Conservation (phyloP, 2,888 invertebrate genomes). For the Podabrus alpinus region DNA sequence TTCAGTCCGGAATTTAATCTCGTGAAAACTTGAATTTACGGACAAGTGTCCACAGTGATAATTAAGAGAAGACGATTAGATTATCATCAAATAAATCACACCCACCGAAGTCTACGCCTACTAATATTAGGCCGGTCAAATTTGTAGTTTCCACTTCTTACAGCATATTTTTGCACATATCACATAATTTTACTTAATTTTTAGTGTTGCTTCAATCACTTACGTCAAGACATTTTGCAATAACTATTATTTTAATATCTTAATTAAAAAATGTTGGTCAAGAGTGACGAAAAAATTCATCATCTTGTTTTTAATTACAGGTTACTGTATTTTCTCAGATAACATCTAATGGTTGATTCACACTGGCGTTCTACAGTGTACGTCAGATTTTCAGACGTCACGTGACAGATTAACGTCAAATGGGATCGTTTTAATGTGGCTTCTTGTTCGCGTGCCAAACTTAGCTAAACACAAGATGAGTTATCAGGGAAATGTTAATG, state of each 20-base stretch:
- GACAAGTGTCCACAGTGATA: slow-evolving; percentile 39
- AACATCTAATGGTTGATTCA: neutral
- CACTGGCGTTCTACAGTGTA: neutral
- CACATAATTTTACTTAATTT: neutral
- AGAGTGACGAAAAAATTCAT: neutral
- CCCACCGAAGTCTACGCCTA: slow-evolving; percentile 45
- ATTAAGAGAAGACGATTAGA: slow-evolving; percentile 35
- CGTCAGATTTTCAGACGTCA: neutral
- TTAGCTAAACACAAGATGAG: no score
- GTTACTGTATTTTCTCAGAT: neutral
- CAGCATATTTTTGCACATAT: neutral
- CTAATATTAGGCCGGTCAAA: slow-evolving; percentile 28
- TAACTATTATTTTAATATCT: neutral
- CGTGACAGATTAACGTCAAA: no score
- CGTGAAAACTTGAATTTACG: slow-evolving; percentile 30
- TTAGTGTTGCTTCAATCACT: neutral
- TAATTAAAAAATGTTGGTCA: neutral
- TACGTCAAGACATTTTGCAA: neutral
- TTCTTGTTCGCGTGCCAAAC: no score
- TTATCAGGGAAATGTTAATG: no score
- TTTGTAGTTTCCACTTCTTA: neutral
- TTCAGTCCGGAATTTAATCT: slow-evolving; percentile 30
- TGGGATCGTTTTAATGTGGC: no score
- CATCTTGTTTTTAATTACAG: neutral
- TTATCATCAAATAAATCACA: slow-evolving; percentile 43